Conservation (phyloP, 2,113 vertebrate species). For the Pyrgilauda ruficollis region DNA sequence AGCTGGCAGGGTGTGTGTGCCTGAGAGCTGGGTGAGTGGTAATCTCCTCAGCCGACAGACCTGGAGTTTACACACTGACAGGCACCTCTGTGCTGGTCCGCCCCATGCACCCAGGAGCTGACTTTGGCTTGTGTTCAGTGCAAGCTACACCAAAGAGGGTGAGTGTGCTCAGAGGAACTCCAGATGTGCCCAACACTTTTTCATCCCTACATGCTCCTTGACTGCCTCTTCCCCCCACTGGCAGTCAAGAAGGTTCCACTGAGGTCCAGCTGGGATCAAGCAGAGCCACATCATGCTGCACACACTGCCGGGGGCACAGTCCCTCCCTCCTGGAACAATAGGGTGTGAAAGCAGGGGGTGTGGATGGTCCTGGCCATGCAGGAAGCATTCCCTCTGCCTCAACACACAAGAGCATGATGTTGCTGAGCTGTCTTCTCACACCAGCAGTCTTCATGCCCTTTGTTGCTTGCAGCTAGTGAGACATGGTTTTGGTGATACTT, state of each 20-base stretch:
- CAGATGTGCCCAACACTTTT: not conserved
- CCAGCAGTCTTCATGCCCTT: not conserved
- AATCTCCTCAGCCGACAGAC: not conserved
- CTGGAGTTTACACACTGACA: not conserved
- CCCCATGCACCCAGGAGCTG: not conserved
- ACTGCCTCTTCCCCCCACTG: not conserved
- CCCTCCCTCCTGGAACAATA: not conserved
- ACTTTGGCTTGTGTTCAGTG: not conserved
- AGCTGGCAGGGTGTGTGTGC: not conserved
- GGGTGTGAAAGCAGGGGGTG: not conserved
- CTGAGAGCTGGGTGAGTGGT: not conserved
- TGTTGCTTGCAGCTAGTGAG: not conserved
- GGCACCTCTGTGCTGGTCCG: not conserved
- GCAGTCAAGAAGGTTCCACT: not conserved
- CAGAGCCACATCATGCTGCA: not conserved
- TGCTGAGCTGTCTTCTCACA: rapidly evolving
- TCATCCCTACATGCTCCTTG: not conserved
- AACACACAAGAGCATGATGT: rapidly evolving
- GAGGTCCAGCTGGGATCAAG: not conserved
- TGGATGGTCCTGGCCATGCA: not conserved
- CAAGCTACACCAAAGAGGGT: rapidly evolving
- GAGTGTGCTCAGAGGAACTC: not conserved
- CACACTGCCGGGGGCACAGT: not conserved
- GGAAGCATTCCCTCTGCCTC: not conserved
- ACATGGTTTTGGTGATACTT: not conserved